Base-by-base conservation (phyloP, 2,888 invertebrate genomes). In the Ramazzottius varieornatus region DNA sequence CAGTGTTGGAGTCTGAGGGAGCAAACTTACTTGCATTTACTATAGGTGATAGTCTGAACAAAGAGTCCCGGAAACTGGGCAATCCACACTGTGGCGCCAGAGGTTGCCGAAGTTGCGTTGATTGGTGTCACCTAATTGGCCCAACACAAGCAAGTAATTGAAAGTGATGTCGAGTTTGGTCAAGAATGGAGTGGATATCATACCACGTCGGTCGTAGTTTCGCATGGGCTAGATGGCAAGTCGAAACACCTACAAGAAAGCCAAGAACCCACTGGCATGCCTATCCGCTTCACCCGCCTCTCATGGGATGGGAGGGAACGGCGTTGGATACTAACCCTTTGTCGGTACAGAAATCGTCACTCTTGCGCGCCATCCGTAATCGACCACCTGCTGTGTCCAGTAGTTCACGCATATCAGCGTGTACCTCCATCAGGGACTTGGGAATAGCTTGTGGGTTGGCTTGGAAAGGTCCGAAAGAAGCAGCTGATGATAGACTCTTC, bases 61-160 rank as follows among this genome's bases (percentile, higher is more conserved):
- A 54, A 54, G 16, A 54, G 24, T 8, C 54, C 54, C 16, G 54
- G 54, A 54, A 24, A 54, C 54, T 54, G 54, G n/a, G 54, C 54
- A 24, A 54, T 54, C 54, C 54, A 54, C 29, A 54, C 54, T 24
- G 54, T 54, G n/a, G 20, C 54, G 54, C 54, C 54, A 4, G 54
- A 54, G 29, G 54, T 54, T 8, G 54, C 54, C n/a, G 54, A 54
- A 54, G 54, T 54, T 4, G 54, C 54, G 54, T 54, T 54, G 54
- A 54, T 54, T 4, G 54, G 54, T 8, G 54, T 54, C 20, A 54
- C n/a, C n/a, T n/a, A n/a, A n/a, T n/a, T n/a, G n/a, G n/a, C n/a
- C n/a, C n/a, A n/a, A n/a, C n/a, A n/a, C n/a, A n/a, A n/a, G n/a
- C n/a, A n/a, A n/a, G n/a, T n/a, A n/a, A n/a, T n/a, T n/a, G n/a